Percentiles rank a stretch among this genome's conserved stretches.
These are phyloP conservation scores for Varanus komodoensis DNA, from an alignment of 2,113 vertebrate species.

Conservation along the genomic window DNA sequence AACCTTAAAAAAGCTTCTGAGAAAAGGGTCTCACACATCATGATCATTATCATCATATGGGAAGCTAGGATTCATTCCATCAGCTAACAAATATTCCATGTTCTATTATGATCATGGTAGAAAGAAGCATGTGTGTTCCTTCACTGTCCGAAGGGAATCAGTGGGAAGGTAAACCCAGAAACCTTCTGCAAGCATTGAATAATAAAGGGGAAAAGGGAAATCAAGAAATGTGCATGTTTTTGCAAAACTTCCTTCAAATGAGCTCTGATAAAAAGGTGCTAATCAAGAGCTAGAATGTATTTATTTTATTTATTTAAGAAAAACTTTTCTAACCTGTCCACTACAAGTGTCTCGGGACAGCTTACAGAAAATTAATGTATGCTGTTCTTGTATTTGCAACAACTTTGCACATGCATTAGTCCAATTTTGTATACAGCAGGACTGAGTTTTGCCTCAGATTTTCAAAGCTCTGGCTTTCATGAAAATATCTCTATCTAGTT, in stretches of 20 bases:
- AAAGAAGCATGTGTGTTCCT: not conserved
- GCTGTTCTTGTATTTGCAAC: too few species aligned
- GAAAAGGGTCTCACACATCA: too few species aligned
- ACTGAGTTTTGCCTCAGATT: not conserved
- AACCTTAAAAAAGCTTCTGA: too few species aligned
- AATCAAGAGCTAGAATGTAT: not conserved
- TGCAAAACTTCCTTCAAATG: not conserved
- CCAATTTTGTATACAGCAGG: too few species aligned
- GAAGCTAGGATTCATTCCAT: not conserved
- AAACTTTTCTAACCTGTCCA: too few species aligned
- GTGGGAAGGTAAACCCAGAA: not conserved
- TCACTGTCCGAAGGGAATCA: not conserved
- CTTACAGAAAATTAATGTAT: too few species aligned
- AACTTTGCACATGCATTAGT: not conserved
- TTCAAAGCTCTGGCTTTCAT: not conserved
- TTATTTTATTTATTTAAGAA: too few species aligned
- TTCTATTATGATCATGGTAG: too few species aligned
- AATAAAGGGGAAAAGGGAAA: not conserved
- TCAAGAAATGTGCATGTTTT: not conserved
- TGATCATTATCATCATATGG: not conserved
- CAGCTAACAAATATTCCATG: not conserved
- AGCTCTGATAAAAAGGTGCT: not conserved
- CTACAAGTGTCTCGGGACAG: too few species aligned
- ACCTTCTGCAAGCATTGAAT: not conserved
- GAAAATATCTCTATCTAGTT: not conserved